Evolutionary conservation across 2,888 invertebrate species (phyloP), one percentile per base, ranked within the genome.

Genomic region (Sarcophaga subvicina): DNA sequence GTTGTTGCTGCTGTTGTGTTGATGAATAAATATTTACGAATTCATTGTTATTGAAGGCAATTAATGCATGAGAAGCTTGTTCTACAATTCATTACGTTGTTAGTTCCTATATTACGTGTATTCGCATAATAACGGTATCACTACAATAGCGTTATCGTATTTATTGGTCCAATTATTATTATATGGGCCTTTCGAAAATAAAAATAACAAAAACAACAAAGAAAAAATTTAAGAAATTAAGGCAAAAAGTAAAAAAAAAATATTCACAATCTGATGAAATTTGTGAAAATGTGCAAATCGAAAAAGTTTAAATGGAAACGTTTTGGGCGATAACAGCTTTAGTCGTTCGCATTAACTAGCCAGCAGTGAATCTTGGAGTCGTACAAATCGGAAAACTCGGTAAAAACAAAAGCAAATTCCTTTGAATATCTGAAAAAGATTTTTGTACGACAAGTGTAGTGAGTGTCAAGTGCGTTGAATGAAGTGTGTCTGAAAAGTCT

Each of bases 91-190:
- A 37, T 37, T 37, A 37, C 37, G 37, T 37, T 37, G 37, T 37
- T 37, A 37, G 37, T 37, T 37, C 10, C 37, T 37, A 37, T 10
- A 37, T 37, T 37, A 37, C 37, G 37, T 37, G 8, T 37, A 10
- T 37, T 37, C 37, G 3, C 37, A 37, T 37, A 49, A 49, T 49
- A 49, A 49, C 49, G 49, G 49, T 49, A 49, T 49, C 49, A 49
- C 12, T 4, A 37, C 2, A 76, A 59, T 54, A 4, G 14, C 69
- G 47, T 49, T 27, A 78, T 66, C 60, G 72, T 66, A 72, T 83
- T 83, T 83, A 76, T 80, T 78, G 70, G 73, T 27, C 60, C n/a
- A 83, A 73, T 77, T 77, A 27, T 77, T 77, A 27, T 67, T 83
- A 67, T 86, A 82, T 75, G 78, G 70, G 64, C 70, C 70, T 82